Conservation (phyloP, 2,113 vertebrate genomes). For the Morone saxatilis region DNA sequence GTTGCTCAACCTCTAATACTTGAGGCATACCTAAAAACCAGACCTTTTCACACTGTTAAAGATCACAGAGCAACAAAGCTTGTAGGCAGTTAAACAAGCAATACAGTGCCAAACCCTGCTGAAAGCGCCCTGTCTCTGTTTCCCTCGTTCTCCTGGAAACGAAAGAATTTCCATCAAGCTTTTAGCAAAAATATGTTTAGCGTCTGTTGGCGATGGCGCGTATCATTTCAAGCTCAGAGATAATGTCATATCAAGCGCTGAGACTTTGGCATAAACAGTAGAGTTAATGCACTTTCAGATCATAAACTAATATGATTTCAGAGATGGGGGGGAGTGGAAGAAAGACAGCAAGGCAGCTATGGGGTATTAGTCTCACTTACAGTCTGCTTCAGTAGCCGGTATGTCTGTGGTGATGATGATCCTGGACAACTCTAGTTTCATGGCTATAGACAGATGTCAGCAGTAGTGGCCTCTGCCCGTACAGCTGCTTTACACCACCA, state of each 20-base stretch:
- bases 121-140: constrained; percentile 13
- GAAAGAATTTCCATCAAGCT: constrained; percentile 50
- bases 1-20: constrained; percentile 53
- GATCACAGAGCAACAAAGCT: constrained; percentile 30
- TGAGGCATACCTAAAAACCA: constrained; percentile 30
- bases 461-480: constrained; percentile 56
- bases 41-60: constrained; percentile 29
- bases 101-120: constrained; percentile 27
- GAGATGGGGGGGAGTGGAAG: constrained; percentile 68
- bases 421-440: constrained; percentile 70
- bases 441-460: constrained; percentile 76
- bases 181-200: constrained; percentile 56
- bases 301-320: constrained; percentile 78
- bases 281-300: constrained; percentile 78
- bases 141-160: constrained; percentile 25
- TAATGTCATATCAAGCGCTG: constrained; percentile 61
- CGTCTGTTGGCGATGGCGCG: constrained; percentile 32
- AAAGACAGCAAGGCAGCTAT: constrained; percentile 67
- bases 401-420: constrained; percentile 74
- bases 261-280: constrained; percentile 68
- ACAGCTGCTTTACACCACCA: constrained; percentile 71
- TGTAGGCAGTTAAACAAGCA: constrained; percentile 27
- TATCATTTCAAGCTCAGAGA: constrained; percentile 58
- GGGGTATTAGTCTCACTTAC: constrained; percentile 76
- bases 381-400: constrained; percentile 74